These are phyloP conservation scores for Chrysotoxum bicinctum DNA, from an alignment of 2,888 invertebrate genomes.

Conservation along the genomic window DNA sequence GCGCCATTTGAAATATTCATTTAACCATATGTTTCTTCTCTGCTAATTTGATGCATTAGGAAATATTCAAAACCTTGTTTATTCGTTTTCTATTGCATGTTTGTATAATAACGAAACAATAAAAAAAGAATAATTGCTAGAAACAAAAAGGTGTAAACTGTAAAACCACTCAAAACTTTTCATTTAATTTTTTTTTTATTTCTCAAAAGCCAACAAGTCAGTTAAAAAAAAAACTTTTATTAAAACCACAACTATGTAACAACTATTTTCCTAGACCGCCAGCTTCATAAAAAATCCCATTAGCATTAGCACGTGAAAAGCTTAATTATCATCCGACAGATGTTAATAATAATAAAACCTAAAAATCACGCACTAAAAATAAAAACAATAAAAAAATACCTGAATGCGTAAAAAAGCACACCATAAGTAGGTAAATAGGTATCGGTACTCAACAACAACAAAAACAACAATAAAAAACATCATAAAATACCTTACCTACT, in stretches of 20 bases:
- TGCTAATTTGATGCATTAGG: no score
- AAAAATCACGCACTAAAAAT: constrained; percentile 19
- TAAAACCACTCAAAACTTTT: not conserved
- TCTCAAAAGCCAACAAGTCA: not conserved
- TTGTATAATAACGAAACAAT: no score
- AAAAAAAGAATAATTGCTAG: not conserved
- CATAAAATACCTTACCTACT: constrained; percentile 13
- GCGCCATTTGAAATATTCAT: no score
- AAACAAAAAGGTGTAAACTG: not conserved
- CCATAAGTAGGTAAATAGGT: constrained; percentile 18
- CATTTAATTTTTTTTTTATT: not conserved
- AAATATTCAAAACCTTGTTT: no score
- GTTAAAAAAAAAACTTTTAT: not conserved
- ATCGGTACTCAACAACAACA: not conserved
- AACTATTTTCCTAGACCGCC: not conserved
- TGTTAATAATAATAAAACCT: constrained; percentile 43
- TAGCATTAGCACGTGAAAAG: constrained; percentile 59
- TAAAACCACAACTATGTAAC: not conserved
- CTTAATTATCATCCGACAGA: constrained; percentile 61
- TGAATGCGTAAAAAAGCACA: not conserved
- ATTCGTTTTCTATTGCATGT: no score
- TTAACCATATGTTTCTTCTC: no score
- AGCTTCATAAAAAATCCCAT: not conserved
- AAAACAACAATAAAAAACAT: constrained; percentile 11
- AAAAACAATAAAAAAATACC: constrained; percentile 9